Evolutionary conservation across 92 coral and sea anemone genomes (phyloP).

Genomic region (Actinostola sp.): DNA sequence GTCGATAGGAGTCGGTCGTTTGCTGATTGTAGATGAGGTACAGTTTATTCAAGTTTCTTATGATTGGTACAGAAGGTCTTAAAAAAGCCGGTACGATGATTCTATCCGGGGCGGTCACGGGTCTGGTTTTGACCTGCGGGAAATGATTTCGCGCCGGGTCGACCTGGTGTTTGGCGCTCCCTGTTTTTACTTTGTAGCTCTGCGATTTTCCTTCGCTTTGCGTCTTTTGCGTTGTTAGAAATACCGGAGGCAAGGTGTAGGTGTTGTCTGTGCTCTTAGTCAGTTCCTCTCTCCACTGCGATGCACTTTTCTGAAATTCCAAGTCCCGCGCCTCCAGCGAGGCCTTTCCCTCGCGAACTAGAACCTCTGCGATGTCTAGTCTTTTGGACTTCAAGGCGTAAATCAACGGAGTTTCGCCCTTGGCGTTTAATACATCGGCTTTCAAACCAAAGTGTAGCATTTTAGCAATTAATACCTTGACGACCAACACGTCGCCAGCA

Average conservation of each 20-base stretch:
- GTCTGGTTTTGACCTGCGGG: slow-evolving; percentile 6
- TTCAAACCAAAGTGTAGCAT: slow-evolving; percentile 59
- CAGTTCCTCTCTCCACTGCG: slow-evolving; percentile 60
- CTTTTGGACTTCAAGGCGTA: slow-evolving; percentile 72
- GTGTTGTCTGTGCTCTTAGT: slow-evolving; percentile 11
- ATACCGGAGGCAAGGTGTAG: slow-evolving; percentile 20
- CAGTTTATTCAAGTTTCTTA: slow-evolving; percentile 51
- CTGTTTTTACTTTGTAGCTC: slow-evolving; percentile 6
- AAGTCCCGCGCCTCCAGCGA: slow-evolving; percentile 63
- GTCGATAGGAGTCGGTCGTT: slow-evolving; percentile 67
- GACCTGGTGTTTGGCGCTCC: slow-evolving; percentile 13
- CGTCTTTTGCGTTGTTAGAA: background rate
- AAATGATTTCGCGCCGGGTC: no score
- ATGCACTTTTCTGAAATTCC: slow-evolving; percentile 61
- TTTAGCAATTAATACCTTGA: slow-evolving; percentile 65
- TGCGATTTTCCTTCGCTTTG: background rate
- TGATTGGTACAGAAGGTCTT: slow-evolving; percentile 53
- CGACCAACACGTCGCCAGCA: slow-evolving; percentile 70
- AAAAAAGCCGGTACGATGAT: slow-evolving; percentile 35
- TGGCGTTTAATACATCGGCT: slow-evolving; percentile 63
- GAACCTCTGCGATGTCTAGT: slow-evolving; percentile 59
- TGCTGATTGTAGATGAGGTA: slow-evolving; percentile 73
- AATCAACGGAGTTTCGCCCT: slow-evolving; percentile 78
- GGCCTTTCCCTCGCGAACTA: slow-evolving; percentile 63
- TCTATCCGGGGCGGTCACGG: slow-evolving; percentile 57